Percentiles rank a stretch among this genome's conserved stretches.
These are phyloP conservation scores for Autographa gamma DNA, from an alignment of 2,888 invertebrate genomes.

Conservation along the genomic window DNA sequence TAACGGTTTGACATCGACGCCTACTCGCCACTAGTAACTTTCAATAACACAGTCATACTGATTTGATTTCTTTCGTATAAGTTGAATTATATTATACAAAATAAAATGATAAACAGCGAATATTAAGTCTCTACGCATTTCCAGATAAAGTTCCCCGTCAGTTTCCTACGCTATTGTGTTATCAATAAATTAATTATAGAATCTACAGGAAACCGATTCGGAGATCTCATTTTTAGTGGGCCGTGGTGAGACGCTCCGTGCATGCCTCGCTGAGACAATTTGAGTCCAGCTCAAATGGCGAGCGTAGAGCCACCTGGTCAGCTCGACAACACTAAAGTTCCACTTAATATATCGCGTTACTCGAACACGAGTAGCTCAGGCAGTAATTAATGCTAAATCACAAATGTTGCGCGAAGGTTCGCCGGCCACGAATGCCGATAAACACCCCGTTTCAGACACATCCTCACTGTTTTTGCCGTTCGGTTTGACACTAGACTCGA, in stretches of 20 bases:
- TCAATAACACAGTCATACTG: constrained; percentile 36
- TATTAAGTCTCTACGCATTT: constrained; percentile 64
- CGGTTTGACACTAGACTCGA: constrained; percentile 75
- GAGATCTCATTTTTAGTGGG: constrained; percentile 85
- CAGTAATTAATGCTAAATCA: constrained; percentile 89
- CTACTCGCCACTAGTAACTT: constrained; percentile 39
- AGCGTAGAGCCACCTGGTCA: constrained; percentile 79
- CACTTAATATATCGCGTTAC: constrained; percentile 70
- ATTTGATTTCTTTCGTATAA: constrained; percentile 37
- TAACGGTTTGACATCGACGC: constrained; percentile 31
- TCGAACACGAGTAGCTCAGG: constrained; percentile 81
- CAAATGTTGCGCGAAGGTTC: constrained; percentile 82
- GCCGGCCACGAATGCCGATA: constrained; percentile 73
- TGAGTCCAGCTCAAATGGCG: constrained; percentile 88
- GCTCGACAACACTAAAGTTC: constrained; percentile 76
- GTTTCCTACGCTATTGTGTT: constrained; percentile 87
- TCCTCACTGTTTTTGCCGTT: constrained; percentile 79
- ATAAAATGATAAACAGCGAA: constrained; percentile 76
- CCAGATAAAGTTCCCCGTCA: constrained; percentile 86
- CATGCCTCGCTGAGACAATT: constrained; percentile 85
- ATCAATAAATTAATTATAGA: constrained; percentile 88
- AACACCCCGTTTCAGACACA: constrained; percentile 79
- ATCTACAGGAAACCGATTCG: constrained; percentile 89
- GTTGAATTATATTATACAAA: constrained; percentile 27
- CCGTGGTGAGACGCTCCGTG: constrained; percentile 82